Conservation (phyloP, 2,888 invertebrate species). For the Malacosoma neustria region DNA sequence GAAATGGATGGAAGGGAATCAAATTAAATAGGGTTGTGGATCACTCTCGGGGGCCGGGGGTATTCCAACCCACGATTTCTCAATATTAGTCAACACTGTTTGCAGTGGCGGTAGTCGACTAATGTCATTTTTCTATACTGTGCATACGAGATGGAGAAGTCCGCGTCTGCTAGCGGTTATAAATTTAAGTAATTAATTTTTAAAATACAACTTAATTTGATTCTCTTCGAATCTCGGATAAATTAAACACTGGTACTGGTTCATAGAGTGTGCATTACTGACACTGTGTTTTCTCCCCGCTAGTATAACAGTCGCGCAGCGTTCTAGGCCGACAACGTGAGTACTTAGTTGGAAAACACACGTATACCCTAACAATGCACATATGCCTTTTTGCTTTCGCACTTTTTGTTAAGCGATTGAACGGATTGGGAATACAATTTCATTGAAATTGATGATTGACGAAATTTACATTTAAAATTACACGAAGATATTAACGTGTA, state of each 20-base stretch:
- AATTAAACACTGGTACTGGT: background rate
- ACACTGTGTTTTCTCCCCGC: conserved; percentile 56
- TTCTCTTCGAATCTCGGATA: too few species aligned
- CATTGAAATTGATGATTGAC: background rate
- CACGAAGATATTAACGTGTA: background rate
- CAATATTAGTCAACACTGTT: too few species aligned
- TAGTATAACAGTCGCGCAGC: conserved; percentile 74
- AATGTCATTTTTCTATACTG: too few species aligned
- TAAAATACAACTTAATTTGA: too few species aligned
- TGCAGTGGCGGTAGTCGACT: too few species aligned
- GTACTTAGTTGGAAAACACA: conserved; percentile 27
- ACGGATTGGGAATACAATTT: background rate
- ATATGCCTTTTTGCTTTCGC: background rate
- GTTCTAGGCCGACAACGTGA: conserved; percentile 73
- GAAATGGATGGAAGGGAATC: too few species aligned
- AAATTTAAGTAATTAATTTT: too few species aligned
- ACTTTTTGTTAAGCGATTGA: background rate
- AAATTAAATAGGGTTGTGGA: too few species aligned
- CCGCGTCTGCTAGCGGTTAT: too few species aligned
- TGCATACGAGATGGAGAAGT: too few species aligned
- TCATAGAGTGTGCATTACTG: conserved; percentile 28
- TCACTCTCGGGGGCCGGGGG: too few species aligned
- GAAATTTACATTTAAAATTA: background rate
- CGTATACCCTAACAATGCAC: background rate
- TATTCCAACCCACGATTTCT: too few species aligned